phyloP scores from a whole-genome alignment of 2,113 vertebrate genomes.

The Drymodes brunneopygia region DNA sequence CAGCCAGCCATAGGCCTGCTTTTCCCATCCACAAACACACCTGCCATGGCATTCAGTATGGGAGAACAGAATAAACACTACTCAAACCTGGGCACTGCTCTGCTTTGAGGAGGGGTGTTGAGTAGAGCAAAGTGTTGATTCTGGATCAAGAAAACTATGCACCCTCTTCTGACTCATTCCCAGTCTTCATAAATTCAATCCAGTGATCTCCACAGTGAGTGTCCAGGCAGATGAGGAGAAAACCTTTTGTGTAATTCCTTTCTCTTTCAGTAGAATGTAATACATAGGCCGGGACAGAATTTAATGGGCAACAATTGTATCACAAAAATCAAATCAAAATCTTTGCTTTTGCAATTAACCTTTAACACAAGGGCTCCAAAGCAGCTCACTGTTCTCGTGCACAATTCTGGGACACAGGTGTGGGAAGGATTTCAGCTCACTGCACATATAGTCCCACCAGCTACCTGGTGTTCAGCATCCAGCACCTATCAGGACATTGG shows the following conservation, averaged over 20 bases:
- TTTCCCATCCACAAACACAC: not conserved
- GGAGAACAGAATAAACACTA: not conserved
- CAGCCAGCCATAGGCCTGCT: not conserved
- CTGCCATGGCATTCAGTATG: not conserved
- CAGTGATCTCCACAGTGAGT: not conserved
- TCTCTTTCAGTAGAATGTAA: not conserved
- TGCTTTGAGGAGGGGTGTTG: rapidly evolving
- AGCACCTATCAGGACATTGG: not conserved
- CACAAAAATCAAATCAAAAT: not conserved
- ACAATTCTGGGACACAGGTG: rapidly evolving
- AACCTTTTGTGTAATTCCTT: not conserved
- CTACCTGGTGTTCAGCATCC: not conserved
- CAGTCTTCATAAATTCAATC: not conserved
- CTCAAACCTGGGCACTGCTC: not conserved
- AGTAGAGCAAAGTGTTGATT: not conserved
- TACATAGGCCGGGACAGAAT: not conserved
- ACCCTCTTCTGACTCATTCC: not conserved
- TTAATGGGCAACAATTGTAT: not conserved
- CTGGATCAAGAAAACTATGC: not conserved
- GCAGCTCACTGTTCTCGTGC: not conserved
- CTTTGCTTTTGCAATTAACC: not conserved
- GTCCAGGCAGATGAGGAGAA: not conserved
- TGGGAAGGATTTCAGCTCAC: not conserved
- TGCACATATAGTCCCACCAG: not conserved
- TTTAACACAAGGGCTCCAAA: not conserved